Percentiles rank a stretch among this genome's conserved stretches.
phyloP scores from a whole-genome alignment of 2,797 vertebrate genomes.

The Leptatherina wallacei region DNA sequence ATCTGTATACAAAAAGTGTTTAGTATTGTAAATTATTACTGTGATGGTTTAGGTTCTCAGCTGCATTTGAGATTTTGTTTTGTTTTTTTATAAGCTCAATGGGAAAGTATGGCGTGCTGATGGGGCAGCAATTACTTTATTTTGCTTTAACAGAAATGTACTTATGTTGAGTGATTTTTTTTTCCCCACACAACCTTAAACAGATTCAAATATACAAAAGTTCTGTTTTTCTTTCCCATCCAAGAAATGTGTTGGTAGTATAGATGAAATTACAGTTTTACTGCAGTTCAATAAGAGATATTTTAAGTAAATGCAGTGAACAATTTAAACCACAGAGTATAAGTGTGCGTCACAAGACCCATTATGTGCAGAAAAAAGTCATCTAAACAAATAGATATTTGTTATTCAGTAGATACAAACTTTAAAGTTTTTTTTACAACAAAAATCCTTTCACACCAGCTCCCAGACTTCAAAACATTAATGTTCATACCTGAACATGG shows the following conservation, averaged over 20 bases:
- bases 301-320: too few species aligned
- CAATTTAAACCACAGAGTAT: neutral
- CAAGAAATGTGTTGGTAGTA: too few species aligned
- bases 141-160: conserved; percentile 39
- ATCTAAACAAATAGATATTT: too few species aligned
- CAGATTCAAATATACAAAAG: neutral
- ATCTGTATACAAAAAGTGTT: conserved; percentile 78
- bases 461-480: neutral
- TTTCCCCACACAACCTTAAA: conserved; percentile 12
- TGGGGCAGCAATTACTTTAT: conserved; percentile 13
- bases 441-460: neutral
- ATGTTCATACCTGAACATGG: neutral
- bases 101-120: conserved; percentile 23
- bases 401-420: too few species aligned
- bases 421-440: neutral
- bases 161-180: conserved; percentile 43
- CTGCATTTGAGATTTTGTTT: conserved; percentile 35
- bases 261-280: too few species aligned
- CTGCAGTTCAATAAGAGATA: too few species aligned
- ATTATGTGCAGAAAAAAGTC: neutral
- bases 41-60: conserved; percentile 48
- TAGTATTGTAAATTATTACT: conserved; percentile 47
- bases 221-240: too few species aligned
- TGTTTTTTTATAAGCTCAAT: conserved; percentile 24
- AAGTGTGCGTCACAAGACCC: neutral